Percentiles rank a stretch among this genome's conserved stretches.
Conservation (phyloP, 2,113 vertebrate genomes). For the Hydrochoerus hydrochaeris region DNA sequence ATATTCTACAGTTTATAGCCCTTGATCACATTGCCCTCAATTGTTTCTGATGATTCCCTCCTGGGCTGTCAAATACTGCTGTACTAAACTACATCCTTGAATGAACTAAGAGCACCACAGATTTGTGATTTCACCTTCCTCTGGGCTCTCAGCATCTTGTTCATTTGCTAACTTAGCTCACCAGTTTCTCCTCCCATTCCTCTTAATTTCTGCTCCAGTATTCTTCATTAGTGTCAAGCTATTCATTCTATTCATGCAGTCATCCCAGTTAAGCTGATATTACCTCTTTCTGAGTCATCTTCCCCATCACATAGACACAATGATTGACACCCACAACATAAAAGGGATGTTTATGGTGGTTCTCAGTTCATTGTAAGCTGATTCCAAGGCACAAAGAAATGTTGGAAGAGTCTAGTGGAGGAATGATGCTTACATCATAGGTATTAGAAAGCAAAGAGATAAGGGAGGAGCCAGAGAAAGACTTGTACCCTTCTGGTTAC, state of each 20-base stretch:
- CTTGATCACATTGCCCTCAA: neutral
- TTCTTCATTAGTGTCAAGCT: neutral
- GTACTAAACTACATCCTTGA: neutral
- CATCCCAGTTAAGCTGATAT: neutral
- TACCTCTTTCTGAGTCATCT: neutral
- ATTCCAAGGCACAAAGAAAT: neutral
- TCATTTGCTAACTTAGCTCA: conserved; percentile 1
- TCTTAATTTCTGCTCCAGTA: neutral
- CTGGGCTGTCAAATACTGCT: neutral
- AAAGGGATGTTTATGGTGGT: neutral
- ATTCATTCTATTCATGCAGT: neutral
- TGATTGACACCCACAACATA: neutral
- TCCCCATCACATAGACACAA: neutral
- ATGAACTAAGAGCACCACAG: neutral
- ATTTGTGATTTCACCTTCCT: neutral
- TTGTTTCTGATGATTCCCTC: neutral
- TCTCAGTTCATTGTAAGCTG: neutral
- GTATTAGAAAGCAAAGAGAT: neutral
- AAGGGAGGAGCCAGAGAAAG: neutral
- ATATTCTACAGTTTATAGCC: neutral
- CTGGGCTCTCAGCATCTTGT: neutral
- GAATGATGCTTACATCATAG: neutral
- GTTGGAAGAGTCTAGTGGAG: neutral
- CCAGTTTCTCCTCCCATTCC: neutral
- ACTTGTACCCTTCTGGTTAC: neutral